Conservation (phyloP, 37 sponge, comb jelly and placozoan genomes). For the Beroe forskalii region DNA sequence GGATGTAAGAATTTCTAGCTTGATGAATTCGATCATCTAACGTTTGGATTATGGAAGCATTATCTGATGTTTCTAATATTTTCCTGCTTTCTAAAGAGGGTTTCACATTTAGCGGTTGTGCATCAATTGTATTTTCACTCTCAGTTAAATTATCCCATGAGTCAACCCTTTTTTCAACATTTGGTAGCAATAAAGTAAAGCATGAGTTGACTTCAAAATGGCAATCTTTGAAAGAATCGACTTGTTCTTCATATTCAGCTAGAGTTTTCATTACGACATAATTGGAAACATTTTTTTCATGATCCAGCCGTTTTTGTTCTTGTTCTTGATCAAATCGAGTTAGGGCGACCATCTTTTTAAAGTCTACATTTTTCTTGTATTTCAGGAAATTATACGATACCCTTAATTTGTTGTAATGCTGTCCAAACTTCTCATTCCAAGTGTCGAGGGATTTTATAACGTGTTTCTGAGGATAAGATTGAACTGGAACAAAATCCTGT, state of each 20-base stretch:
- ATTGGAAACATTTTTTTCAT: slow-evolving; percentile 4
- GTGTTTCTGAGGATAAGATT: not conserved
- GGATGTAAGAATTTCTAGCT: not conserved
- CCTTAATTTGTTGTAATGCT: not conserved
- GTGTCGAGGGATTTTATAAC: not conserved
- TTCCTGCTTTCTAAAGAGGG: too few species aligned
- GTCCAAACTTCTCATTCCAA: slow-evolving; percentile 61
- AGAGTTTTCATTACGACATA: not conserved
- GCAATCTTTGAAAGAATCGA: slow-evolving; percentile 44
- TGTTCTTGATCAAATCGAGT: slow-evolving; percentile 3
- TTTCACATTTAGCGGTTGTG: not conserved
- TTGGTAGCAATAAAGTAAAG: slow-evolving; percentile 15
- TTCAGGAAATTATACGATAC: slow-evolving; percentile 42
- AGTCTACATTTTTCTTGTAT: slow-evolving; percentile 56
- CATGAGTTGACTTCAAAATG: slow-evolving; percentile 28
- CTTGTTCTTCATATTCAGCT: not conserved
- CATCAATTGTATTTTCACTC: not conserved
- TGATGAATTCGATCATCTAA: slow-evolving; percentile 47
- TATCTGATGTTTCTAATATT: not conserved
- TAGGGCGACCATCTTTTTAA: not conserved
- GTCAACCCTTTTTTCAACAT: not conserved
- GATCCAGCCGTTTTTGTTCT: not conserved
- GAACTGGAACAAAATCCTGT: too few species aligned
- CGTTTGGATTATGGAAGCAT: slow-evolving; percentile 15
- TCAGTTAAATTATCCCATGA: not conserved